Base-by-base conservation (phyloP, 2,888 invertebrate species). In the Cryptocephalus primarius region DNA sequence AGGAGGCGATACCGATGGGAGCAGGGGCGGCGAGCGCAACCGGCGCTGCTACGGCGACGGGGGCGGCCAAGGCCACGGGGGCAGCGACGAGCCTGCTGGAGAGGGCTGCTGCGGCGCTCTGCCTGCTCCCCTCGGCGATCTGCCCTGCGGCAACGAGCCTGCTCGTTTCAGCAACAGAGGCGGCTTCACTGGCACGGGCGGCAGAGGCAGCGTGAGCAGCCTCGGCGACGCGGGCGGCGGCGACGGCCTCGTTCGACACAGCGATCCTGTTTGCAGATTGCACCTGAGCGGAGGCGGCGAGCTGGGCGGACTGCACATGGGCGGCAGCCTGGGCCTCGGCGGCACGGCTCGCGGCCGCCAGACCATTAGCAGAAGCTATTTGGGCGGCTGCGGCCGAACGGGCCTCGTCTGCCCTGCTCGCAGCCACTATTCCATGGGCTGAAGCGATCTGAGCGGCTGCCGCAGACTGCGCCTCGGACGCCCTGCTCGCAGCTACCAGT, bases 251-350 rank as follows among this genome's bases (percentile, higher is more conserved):
- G 32, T 45, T 47, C 32, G 49, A 40, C 1, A 48, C 51, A 8
- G 47, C 47, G 39, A 47, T 46, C 31, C 46, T 41, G 12, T 45
- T 45, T 6, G 48, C 46, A 2, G 47, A 39, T 8, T 47, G 34
- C 13, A 51, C 47, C 33, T 49, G 45, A 34, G 49, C 51, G 9
- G 47, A 48, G 10, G 48, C 51, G 13, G 44, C 40, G 38, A 47
- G 46, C 31, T 44, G 48, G 11, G 51, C 46, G n/a, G 51, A 40
- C 11, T 46, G 40, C 13, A 39, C 44, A 43, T 51, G 45, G 8
- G 51, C 51, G 6, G 48, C 47, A 32, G 51, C 51, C 43, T 43
- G 40, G 9, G 48, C 51, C 42, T 48, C 42, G 8, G 47, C 45
- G 3, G 49, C 49, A 4, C 40, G 32, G 11, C 44, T 39, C 10